Evolutionary conservation across 2,797 vertebrate species (phyloP).

Genomic region (Neoniphon sammara): DNA sequence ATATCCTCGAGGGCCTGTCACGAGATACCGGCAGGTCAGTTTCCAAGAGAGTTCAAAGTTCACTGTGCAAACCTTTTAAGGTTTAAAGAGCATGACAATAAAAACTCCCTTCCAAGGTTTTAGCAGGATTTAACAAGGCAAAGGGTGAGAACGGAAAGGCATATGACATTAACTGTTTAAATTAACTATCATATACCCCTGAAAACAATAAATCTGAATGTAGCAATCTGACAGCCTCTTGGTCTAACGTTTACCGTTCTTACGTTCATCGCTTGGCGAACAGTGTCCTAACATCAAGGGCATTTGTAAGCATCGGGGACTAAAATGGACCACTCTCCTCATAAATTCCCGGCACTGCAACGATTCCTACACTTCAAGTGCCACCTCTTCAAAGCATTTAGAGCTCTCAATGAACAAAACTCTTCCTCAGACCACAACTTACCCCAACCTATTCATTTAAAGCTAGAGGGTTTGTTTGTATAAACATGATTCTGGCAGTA

Average conservation of each 20-base stretch:
- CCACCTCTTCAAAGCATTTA: too few species aligned
- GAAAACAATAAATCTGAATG: conserved; percentile 6
- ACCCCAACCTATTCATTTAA: too few species aligned
- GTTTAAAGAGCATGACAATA: conserved; percentile 48
- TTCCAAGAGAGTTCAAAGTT: conserved; percentile 79
- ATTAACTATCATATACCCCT: conserved; percentile 7
- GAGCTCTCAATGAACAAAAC: too few species aligned
- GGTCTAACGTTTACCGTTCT: too few species aligned
- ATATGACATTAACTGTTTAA: neutral
- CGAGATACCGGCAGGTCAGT: conserved; percentile 75
- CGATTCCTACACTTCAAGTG: neutral
- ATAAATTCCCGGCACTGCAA: neutral
- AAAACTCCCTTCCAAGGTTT: conserved; percentile 16
- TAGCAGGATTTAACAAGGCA: conserved; percentile 8
- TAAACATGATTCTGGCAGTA: too few species aligned
- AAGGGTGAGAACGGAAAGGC: neutral
- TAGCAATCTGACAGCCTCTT: too few species aligned
- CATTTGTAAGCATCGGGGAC: too few species aligned
- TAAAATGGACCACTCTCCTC: neutral
- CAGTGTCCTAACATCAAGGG: too few species aligned
- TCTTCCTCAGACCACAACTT: too few species aligned
- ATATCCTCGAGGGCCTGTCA: conserved; percentile 74
- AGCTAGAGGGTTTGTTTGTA: too few species aligned
- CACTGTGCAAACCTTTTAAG: conserved; percentile 54
- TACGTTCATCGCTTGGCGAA: too few species aligned